Conservation (phyloP, 2,113 vertebrate species). For the Channa maculata region DNA sequence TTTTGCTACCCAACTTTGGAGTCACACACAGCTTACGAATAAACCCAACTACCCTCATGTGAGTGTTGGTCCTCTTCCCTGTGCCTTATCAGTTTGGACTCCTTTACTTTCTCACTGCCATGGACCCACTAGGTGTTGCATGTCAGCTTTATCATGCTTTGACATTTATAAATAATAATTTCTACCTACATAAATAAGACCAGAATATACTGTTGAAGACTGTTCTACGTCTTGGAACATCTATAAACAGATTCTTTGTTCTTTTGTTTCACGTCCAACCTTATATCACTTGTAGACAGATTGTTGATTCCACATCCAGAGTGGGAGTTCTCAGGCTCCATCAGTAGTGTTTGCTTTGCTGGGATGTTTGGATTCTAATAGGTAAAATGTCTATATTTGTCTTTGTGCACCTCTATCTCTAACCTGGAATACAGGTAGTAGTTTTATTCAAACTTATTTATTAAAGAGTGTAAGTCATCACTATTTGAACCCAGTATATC, state of each 20-base stretch:
- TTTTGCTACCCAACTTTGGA: slow-evolving; percentile 22
- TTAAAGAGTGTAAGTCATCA: background rate
- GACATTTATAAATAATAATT: slow-evolving; percentile 15
- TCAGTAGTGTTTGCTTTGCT: slow-evolving; percentile 31
- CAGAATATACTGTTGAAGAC: slow-evolving; percentile 19
- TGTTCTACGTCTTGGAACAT: slow-evolving; percentile 40
- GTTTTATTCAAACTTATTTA: slow-evolving; percentile 9
- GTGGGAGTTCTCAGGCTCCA: slow-evolving; percentile 48
- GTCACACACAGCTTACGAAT: slow-evolving; percentile 19
- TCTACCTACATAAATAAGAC: slow-evolving; percentile 13
- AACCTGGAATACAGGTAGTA: background rate
- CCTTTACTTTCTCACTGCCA: slow-evolving; percentile 1
- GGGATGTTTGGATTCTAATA: slow-evolving; percentile 35
- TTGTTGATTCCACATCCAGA: slow-evolving; percentile 48
- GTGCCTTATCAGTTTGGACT: background rate
- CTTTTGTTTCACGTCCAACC: slow-evolving; percentile 35
- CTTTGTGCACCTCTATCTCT: background rate
- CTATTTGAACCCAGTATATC: background rate
- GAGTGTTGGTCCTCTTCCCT: background rate
- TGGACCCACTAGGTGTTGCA: background rate
- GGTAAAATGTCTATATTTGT: slow-evolving; percentile 20
- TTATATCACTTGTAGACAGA: slow-evolving; percentile 54
- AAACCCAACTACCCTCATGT: slow-evolving; percentile 2
- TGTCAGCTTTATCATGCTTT: slow-evolving; percentile 12
- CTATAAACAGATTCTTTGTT: slow-evolving; percentile 46